phyloP scores from a whole-genome alignment of 2,113 vertebrate species.

The Ciconia maguari region DNA sequence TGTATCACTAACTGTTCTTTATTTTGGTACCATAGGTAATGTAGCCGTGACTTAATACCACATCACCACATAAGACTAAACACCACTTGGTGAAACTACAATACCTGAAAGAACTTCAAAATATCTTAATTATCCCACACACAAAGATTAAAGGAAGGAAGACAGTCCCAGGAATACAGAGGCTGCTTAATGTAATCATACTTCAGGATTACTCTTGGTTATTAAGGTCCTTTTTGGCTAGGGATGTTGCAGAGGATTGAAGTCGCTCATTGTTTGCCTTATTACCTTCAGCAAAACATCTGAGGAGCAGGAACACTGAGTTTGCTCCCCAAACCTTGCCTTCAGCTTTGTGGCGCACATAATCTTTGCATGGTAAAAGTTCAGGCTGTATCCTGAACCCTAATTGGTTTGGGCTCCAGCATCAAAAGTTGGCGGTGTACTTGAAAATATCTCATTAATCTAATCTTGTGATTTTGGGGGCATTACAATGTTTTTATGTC shows the following conservation, averaged over 20 bases:
- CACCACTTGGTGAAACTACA: not conserved
- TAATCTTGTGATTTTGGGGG: slow-evolving; percentile 3
- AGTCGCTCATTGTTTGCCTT: not conserved
- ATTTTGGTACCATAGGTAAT: not conserved
- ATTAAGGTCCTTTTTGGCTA: slow-evolving; percentile 13
- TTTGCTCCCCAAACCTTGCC: not conserved
- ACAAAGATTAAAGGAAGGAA: slow-evolving; percentile 47
- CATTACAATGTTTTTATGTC: not conserved
- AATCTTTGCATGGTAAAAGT: slow-evolving; percentile 16
- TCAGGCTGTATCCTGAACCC: not conserved
- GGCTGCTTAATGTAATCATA: not conserved
- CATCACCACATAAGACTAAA: not conserved
- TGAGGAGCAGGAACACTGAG: not conserved
- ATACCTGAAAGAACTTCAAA: slow-evolving; percentile 16
- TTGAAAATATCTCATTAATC: slow-evolving; percentile 23
- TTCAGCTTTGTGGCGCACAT: not conserved
- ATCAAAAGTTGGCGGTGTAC: not conserved
- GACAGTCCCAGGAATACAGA: not conserved
- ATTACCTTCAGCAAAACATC: slow-evolving; percentile 6
- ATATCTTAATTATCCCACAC: slow-evolving; percentile 22
- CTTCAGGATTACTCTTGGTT: not conserved
- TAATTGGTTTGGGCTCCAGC: slow-evolving; percentile 13
- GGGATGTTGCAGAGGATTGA: not conserved
- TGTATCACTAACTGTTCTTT: not conserved
- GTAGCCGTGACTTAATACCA: not conserved